A percentile compares a stretch with the other conserved stretches of the same genome.
Evolutionary conservation across 2,888 invertebrate species (phyloP).

Genomic region (Synanthedon tipuliformis): DNA sequence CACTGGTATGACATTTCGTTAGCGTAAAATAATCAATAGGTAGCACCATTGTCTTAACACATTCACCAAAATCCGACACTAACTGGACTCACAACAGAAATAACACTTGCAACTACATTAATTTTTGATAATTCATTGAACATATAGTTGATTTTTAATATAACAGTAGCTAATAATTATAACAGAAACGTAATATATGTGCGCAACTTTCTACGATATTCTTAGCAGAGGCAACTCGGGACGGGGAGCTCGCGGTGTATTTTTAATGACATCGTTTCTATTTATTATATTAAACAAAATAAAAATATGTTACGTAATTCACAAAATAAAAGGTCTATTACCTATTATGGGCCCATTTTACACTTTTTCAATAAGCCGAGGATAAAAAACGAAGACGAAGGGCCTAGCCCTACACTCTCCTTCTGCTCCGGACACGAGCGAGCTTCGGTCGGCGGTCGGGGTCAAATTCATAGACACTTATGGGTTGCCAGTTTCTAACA

Average conservation of each 20-base stretch:
- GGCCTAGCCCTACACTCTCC: constrained; percentile 65
- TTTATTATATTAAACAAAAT: constrained; percentile 12
- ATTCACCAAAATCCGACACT: constrained; percentile 50
- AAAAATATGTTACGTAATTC: constrained; percentile 7
- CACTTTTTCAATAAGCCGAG: constrained; percentile 55
- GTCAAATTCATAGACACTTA: constrained; percentile 68
- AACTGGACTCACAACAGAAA: too few species aligned
- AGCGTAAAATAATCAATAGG: constrained; percentile 68
- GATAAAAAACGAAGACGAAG: constrained; percentile 62
- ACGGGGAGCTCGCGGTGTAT: constrained; percentile 40
- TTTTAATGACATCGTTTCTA: constrained; percentile 29
- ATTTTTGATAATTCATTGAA: constrained; percentile 1
- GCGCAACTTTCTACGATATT: constrained; percentile 62
- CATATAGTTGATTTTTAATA: constrained; percentile 26
- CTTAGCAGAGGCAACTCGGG: constrained; percentile 54
- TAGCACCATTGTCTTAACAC: constrained; percentile 64
- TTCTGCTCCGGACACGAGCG: constrained; percentile 67
- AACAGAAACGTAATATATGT: constrained; percentile 45
- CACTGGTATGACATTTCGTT: constrained; percentile 68
- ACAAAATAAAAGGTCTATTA: constrained; percentile 43
- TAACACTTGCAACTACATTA: constrained; percentile 6
- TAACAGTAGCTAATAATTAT: constrained; percentile 49
- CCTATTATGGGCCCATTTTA: constrained; percentile 71
- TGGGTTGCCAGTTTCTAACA: constrained; percentile 45
- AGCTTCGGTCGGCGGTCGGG: constrained; percentile 28